Conservation (phyloP, 2,797 vertebrate genomes). For the Odontamblyopus lacepedii region DNA sequence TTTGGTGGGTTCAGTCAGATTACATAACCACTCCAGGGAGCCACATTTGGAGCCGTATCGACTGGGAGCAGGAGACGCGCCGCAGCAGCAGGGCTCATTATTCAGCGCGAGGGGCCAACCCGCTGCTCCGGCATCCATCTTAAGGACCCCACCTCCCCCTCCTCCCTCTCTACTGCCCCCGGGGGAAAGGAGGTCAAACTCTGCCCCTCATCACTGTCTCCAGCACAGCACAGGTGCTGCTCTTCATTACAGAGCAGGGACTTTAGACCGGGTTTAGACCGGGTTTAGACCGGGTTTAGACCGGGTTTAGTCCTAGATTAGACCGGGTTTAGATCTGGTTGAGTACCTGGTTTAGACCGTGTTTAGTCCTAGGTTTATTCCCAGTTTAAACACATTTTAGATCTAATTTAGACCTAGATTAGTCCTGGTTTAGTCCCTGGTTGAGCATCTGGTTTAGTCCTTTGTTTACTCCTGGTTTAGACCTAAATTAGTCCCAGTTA, state of each 20-base stretch:
- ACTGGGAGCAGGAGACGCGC: conserved; percentile 19
- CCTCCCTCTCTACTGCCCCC: conserved; percentile 6
- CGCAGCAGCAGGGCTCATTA: conserved; percentile 43
- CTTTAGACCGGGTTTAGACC: too few relatives aligned
- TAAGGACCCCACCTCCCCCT: conserved; percentile 15
- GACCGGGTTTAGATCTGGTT: too few relatives aligned
- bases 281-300: too few relatives aligned
- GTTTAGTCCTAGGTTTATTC: too few relatives aligned
- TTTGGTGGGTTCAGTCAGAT: conserved; percentile 59
- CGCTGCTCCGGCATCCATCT: conserved; percentile 39
- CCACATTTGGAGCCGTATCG: conserved; percentile 36
- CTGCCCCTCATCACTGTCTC: conserved; percentile 13
- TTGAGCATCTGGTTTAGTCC: too few relatives aligned
- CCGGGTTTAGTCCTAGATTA: too few relatives aligned
- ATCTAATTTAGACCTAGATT: too few relatives aligned
- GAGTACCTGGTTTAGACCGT: too few relatives aligned
- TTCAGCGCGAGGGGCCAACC: conserved; percentile 45
- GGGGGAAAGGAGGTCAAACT: conserved; percentile 22
- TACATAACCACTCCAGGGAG: conserved; percentile 62
- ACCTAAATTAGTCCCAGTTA: too few relatives aligned
- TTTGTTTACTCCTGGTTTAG: too few relatives aligned
- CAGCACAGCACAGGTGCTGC: conserved; percentile 1
- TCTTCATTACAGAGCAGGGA: neutral
- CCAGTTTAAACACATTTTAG: too few relatives aligned
- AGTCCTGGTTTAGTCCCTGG: too few relatives aligned